These are phyloP conservation scores for Polypedilum pembai DNA, from an alignment of 1,140 invertebrate species.

Conservation along the genomic window DNA sequence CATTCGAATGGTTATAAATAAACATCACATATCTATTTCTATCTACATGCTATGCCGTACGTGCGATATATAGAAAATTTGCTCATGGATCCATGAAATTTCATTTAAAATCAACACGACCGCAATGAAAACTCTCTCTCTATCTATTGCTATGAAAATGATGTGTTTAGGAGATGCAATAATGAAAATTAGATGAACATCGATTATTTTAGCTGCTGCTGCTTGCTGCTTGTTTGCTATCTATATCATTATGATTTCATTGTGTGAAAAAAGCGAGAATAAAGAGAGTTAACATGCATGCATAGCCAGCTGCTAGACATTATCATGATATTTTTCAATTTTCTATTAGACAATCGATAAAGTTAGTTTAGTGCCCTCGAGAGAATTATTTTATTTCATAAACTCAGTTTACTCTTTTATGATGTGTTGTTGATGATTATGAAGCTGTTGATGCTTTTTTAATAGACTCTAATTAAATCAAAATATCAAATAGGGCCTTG, in stretches of 20 bases:
- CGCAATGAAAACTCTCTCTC: background rate
- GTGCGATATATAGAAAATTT: constrained; percentile 9
- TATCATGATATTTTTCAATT: too few species aligned
- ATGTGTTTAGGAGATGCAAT: too few species aligned
- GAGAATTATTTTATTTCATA: background rate
- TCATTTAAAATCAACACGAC: constrained; percentile 15
- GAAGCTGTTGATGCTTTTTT: constrained; percentile 27
- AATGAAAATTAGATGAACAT: too few species aligned
- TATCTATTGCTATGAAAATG: too few species aligned
- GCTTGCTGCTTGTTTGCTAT: too few species aligned
- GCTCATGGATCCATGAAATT: constrained; percentile 12
- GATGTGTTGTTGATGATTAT: background rate
- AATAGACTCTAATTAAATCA: constrained; percentile 27
- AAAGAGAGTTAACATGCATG: too few species aligned
- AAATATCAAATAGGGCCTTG: background rate
- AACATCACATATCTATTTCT: constrained; percentile 5
- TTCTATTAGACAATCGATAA: too few species aligned
- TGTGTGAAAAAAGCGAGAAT: too few species aligned
- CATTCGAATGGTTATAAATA: constrained; percentile 19
- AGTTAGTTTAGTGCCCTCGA: background rate
- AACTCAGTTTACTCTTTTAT: too few species aligned
- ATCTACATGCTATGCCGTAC: background rate
- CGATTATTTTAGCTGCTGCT: too few species aligned
- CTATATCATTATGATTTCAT: too few species aligned
- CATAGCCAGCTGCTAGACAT: too few species aligned